These are phyloP conservation scores for Syngnathus acus DNA, from an alignment of 2,797 vertebrate species.

Conservation along the genomic window DNA sequence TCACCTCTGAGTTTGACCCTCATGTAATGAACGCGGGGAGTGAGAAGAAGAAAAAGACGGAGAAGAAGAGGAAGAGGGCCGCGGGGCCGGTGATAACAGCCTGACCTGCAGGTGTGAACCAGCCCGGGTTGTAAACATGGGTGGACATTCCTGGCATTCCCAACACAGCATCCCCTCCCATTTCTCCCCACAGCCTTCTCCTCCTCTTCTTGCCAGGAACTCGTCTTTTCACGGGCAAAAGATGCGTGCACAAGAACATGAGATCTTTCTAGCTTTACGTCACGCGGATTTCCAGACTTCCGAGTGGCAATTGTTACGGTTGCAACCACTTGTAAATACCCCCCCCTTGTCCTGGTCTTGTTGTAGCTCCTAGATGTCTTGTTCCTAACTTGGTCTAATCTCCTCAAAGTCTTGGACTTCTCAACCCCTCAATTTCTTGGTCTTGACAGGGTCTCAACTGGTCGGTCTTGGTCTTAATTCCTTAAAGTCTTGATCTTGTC, in stretches of 20 bases:
- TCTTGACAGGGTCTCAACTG: not conserved
- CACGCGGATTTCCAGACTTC: conserved; percentile 64
- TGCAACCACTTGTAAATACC: conserved; percentile 22
- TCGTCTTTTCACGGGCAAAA: conserved; percentile 34
- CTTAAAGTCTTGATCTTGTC: not conserved
- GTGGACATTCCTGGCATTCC: conserved; percentile 74
- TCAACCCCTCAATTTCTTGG: not conserved
- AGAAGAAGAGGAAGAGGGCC: conserved; percentile 52
- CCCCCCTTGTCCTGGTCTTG: not conserved
- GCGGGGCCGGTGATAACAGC: conserved; percentile 70
- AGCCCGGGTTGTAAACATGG: conserved; percentile 69
- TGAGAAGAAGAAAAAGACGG: conserved; percentile 48
- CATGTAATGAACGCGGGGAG: conserved; percentile 74
- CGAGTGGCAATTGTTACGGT: conserved; percentile 35
- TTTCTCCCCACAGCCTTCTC: conserved; percentile 52
- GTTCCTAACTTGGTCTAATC: not conserved
- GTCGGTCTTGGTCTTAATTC: not conserved
- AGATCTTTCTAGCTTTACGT: conserved; percentile 31
- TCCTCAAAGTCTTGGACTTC: not conserved
- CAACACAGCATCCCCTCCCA: conserved; percentile 61
- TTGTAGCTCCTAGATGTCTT: too few relatives aligned
- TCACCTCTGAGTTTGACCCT: conserved; percentile 90
- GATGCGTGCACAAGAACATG: conserved; percentile 64
- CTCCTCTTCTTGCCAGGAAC: conserved; percentile 49
- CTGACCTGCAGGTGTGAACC: conserved; percentile 78